Conservation (phyloP, 1,140 invertebrate species). For the Cherax destructor region DNA sequence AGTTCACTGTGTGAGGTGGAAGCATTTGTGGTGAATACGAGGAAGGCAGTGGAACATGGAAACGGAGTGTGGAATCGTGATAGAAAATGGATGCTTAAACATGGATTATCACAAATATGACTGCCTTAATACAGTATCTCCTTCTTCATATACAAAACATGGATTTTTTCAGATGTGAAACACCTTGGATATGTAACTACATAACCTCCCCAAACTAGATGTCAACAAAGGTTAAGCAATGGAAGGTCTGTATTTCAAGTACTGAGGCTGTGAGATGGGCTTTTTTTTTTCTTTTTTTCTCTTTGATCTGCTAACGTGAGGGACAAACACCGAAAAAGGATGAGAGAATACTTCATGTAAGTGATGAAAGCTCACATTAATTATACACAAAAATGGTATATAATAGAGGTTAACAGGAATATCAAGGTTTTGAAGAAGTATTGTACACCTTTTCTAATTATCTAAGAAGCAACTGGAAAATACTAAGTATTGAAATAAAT, state of each 20-base stretch:
- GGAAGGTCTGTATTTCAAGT: conserved; percentile 48
- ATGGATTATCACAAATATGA: conserved; percentile 69
- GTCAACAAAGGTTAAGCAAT: conserved; percentile 44
- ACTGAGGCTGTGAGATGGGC: conserved; percentile 58
- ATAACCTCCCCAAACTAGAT: conserved; percentile 60
- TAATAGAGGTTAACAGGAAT: conserved; percentile 13
- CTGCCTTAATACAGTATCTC: conserved; percentile 62
- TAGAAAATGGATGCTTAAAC: conserved; percentile 69
- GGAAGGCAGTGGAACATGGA: conserved; percentile 68
- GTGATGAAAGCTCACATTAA: conserved; percentile 17
- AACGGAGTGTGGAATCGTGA: conserved; percentile 68
- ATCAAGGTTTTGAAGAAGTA: conserved; percentile 3
- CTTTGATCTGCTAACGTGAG: conserved; percentile 33
- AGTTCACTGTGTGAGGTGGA: conserved; percentile 69
- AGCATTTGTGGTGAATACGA: conserved; percentile 70
- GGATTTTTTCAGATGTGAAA: conserved; percentile 59
- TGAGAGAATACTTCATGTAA: conserved; percentile 35
- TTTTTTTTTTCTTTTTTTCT: not conserved
- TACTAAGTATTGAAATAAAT: conserved; percentile 1
- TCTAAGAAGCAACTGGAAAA: conserved; percentile 31
- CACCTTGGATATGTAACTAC: conserved; percentile 63
- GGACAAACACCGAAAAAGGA: conserved; percentile 38
- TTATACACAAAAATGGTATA: conserved; percentile 22
- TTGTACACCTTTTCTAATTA: conserved; percentile 12
- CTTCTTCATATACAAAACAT: conserved; percentile 52